Evolutionary conservation across 2,113 vertebrate genomes (phyloP), one percentile per base, ranked within the genome.

Genomic region (Chaetura pelagica): DNA sequence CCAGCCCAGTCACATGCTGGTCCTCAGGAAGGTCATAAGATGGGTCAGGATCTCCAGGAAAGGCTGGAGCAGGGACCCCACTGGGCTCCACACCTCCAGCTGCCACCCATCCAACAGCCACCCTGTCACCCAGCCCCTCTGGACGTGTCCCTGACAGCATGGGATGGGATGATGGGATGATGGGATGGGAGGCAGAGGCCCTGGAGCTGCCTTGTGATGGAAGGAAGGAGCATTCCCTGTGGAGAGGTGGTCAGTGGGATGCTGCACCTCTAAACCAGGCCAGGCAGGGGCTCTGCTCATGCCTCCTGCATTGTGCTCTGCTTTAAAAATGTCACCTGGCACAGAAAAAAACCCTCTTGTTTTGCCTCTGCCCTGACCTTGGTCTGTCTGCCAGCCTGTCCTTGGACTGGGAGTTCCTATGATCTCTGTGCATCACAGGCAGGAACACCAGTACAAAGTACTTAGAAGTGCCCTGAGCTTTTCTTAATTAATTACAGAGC

Each of bases 21-120:
- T 21, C 52, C 93, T 95, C 2, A 9, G 69, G 87, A 73, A 61
- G 78, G 35, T 94, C 95, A 80, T 90, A 93, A 91, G 96, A 94
- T 64, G 69, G n/a, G 52, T 42, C 9, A 84, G 61, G 32, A 67
- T 38, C 1, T 2, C 66, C 0, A 26, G 62, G 64, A 78, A 72
- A 69, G 90, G 82, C 92, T 61, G 94, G 1, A 30, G 66, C 92
- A 75, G 77, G 68, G 14, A 14, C 40, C 40, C 40, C 40, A 14
- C 13, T 42, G 40, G 40, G 40, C 40, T 12, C 24, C 1, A 0
- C 77, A 67, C 15, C 73, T 82, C 57, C 42, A 11, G 32, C 27
- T 73, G 18, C 64, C 80, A 15, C 34, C 20, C 35, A 9, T 7
- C 40, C 54, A 26, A 19, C 15, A 1, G 34, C 38, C 18, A 20